A percentile compares a stretch with the other conserved stretches of the same genome.
Conservation (phyloP, 2,797 vertebrate species). For the Mus caroli region DNA sequence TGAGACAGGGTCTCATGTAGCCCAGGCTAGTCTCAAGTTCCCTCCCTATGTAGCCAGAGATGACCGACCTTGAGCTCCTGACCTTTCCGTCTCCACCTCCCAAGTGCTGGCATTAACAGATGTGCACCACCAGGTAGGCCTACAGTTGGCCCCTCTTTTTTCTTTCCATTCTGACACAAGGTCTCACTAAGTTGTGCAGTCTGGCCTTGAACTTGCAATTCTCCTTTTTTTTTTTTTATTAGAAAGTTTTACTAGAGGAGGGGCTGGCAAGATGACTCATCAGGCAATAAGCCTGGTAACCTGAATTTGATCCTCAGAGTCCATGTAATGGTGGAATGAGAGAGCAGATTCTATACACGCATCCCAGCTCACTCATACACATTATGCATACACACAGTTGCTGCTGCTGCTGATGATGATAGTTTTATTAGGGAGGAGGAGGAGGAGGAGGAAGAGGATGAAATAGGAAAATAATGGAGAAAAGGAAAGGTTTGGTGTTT, state of each 20-base stretch:
- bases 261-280: background rate
- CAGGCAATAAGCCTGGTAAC: background rate
- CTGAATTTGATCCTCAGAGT: background rate
- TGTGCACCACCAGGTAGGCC: too few species aligned
- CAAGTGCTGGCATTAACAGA: background rate
- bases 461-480: background rate
- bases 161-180: background rate
- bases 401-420: too few species aligned
- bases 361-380: background rate
- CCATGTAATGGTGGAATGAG: background rate
- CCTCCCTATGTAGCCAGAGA: background rate
- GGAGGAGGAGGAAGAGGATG: background rate
- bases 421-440: background rate
- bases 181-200: background rate
- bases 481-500: background rate
- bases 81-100: background rate
- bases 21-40: background rate
- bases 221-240: background rate
- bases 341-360: background rate
- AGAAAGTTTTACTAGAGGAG: background rate
- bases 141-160: background rate
- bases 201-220: background rate
- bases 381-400: background rate
- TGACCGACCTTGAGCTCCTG: background rate
- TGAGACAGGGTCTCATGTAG: background rate